Percentiles rank a stretch among this genome's conserved stretches.
These are phyloP conservation scores for Chalcosyrphus nemorum DNA, from an alignment of 2,888 invertebrate species.

Conservation along the genomic window DNA sequence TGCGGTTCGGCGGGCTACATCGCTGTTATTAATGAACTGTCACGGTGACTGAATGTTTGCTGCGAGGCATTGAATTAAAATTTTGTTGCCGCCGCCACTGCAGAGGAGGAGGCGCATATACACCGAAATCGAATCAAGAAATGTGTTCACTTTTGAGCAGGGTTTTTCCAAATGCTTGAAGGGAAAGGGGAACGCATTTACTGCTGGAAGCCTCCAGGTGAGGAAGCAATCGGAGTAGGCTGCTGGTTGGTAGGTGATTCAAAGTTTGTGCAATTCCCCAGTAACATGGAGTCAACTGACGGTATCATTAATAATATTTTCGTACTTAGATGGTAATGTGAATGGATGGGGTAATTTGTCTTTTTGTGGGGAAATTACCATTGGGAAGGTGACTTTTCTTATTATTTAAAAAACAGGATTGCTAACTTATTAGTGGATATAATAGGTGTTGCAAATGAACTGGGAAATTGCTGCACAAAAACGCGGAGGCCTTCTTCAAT, in stretches of 20 bases:
- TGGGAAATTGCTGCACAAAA: no score
- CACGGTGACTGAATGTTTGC: constrained; percentile 70
- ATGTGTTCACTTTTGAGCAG: constrained; percentile 32
- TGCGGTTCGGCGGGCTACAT: constrained; percentile 31
- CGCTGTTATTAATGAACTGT: constrained; percentile 70
- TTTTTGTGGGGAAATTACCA: constrained; percentile 34
- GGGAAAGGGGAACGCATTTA: constrained; percentile 7
- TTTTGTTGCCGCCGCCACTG: constrained; percentile 55
- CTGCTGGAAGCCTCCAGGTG: constrained; percentile 13
- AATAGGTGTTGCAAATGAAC: no score
- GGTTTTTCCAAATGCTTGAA: constrained; percentile 44
- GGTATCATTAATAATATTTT: constrained; percentile 67
- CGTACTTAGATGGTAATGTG: constrained; percentile 56
- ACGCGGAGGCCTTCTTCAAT: no score
- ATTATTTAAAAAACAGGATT: not conserved
- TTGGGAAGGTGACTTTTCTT: not conserved
- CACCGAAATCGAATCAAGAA: constrained; percentile 71
- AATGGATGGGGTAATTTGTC: constrained; percentile 57
- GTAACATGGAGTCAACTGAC: constrained; percentile 61
- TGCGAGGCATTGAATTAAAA: constrained; percentile 64
- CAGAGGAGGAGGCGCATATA: constrained; percentile 49
- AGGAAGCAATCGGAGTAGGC: constrained; percentile 35
- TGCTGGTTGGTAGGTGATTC: constrained; percentile 51
- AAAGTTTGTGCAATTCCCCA: constrained; percentile 62
- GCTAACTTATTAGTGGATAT: no score